Conservation (phyloP, 2,113 vertebrate genomes). For the Gobiocypris rarus region DNA sequence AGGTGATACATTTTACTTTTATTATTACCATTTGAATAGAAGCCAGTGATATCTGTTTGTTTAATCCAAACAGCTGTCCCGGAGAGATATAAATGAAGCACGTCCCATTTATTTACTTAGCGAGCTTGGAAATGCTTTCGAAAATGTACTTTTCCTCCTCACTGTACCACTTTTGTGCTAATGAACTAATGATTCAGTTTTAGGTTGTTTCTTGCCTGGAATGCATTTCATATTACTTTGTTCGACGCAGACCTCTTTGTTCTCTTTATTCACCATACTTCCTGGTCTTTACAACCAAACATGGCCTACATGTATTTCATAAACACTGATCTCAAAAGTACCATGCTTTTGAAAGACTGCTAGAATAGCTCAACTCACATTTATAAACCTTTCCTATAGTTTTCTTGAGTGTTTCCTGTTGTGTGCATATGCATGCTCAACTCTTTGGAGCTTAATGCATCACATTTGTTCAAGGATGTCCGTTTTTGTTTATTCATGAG, state of each 20-base stretch:
- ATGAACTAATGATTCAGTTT: not conserved
- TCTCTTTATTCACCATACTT: not conserved
- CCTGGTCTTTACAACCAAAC: not conserved
- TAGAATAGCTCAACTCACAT: not conserved
- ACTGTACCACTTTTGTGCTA: not conserved
- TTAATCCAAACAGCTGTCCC: not conserved
- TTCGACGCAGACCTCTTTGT: not conserved
- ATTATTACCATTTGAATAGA: not conserved
- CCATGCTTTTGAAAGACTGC: not conserved
- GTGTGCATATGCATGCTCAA: not conserved
- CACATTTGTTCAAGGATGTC: not conserved
- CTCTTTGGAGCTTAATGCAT: not conserved
- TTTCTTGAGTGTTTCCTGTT: not conserved
- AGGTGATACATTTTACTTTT: not conserved
- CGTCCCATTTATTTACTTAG: not conserved
- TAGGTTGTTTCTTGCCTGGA: not conserved
- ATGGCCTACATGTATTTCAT: not conserved
- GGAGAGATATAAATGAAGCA: not conserved
- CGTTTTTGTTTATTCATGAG: not conserved
- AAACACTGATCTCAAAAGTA: not conserved
- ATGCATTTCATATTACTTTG: not conserved
- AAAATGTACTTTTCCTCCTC: not conserved
- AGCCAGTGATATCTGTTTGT: slow-evolving; percentile 1
- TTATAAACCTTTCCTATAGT: not conserved
- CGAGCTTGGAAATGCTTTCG: not conserved